Conservation (phyloP, 2,797 vertebrate species). For the Eidolon dupreanum region DNA sequence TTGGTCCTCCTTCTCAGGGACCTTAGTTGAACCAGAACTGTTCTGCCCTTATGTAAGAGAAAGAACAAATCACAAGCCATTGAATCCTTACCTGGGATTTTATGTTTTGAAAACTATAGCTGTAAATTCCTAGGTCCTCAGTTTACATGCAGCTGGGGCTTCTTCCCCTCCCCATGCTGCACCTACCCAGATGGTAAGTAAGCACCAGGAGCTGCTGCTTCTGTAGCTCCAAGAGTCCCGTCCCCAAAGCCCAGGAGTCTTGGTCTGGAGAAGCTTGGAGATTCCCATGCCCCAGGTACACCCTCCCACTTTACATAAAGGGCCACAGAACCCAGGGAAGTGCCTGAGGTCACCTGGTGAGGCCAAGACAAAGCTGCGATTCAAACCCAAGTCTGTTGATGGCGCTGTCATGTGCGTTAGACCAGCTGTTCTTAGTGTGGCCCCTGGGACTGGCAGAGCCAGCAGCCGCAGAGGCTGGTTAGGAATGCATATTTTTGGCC, state of each 20-base stretch:
- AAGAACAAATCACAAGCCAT: background rate
- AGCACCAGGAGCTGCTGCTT: background rate
- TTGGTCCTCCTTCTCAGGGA: background rate
- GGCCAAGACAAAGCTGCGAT: background rate
- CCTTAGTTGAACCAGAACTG: background rate
- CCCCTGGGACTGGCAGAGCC: background rate
- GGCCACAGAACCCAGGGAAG: too few species aligned
- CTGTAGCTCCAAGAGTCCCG: rapidly evolving
- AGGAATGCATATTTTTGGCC: background rate
- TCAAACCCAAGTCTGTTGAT: background rate
- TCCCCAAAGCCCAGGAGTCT: background rate
- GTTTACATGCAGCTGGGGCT: background rate
- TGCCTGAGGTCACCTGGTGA: background rate
- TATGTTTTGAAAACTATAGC: background rate
- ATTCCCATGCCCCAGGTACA: background rate
- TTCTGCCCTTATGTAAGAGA: background rate
- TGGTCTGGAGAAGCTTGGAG: background rate
- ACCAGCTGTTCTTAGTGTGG: background rate
- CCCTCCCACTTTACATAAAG: background rate
- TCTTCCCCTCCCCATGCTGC: rapidly evolving
- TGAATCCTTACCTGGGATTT: background rate
- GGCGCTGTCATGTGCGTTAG: rapidly evolving
- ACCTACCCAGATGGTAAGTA: background rate
- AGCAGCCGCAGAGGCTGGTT: background rate
- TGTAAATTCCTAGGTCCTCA: background rate